These are phyloP conservation scores for Prosopocoilus inquinatus DNA, from an alignment of 2,888 invertebrate species.

Conservation along the genomic window DNA sequence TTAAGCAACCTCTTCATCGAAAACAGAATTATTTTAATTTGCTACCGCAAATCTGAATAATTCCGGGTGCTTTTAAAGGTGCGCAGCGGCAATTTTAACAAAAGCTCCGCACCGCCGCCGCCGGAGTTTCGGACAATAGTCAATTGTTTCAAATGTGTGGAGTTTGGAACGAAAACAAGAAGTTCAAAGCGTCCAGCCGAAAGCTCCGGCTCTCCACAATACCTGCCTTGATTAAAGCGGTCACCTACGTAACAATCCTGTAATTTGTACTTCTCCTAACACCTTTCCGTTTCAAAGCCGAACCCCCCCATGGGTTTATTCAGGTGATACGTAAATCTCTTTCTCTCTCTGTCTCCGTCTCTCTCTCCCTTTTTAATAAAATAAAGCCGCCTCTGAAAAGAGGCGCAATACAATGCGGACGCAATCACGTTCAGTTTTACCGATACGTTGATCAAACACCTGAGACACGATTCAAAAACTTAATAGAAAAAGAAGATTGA, in stretches of 20 bases:
- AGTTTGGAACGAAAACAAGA: neutral
- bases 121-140: slow-evolving; percentile 24
- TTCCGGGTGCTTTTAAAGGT: neutral
- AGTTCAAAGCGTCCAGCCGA: slow-evolving; percentile 3
- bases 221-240: slow-evolving; percentile 5
- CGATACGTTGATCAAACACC: slow-evolving; percentile 26
- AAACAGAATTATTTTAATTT: too few relatives aligned
- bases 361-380: neutral
- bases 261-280: neutral
- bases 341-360: too few relatives aligned
- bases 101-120: slow-evolving; percentile 19
- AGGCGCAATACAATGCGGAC: slow-evolving; percentile 6
- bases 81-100: slow-evolving; percentile 6
- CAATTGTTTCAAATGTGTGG: slow-evolving; percentile 20
- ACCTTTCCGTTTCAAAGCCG: neutral
- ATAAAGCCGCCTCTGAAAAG: neutral
- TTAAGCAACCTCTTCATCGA: too few relatives aligned
- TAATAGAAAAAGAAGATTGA: slow-evolving; percentile 10
- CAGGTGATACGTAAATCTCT: slow-evolving; percentile 2
- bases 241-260: neutral
- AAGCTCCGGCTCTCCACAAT: slow-evolving; percentile 1
- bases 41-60: too few relatives aligned
- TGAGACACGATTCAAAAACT: slow-evolving; percentile 25
- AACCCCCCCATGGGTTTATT: neutral
- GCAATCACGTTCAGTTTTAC: slow-evolving; percentile 23